Evolutionary conservation across 2,888 invertebrate genomes (phyloP).

Genomic region (Pollenia amentaria): DNA sequence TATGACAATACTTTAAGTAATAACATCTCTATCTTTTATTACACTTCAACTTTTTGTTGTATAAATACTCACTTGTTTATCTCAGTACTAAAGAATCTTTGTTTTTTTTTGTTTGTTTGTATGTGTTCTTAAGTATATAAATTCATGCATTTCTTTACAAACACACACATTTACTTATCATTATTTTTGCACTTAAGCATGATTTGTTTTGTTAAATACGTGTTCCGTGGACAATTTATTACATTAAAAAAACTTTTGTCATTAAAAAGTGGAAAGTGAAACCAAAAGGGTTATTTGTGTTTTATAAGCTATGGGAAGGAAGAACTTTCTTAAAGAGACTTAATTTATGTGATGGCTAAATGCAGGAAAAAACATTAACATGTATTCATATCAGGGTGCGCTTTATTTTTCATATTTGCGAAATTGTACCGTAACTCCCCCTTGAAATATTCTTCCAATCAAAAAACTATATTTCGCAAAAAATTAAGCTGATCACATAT

Average conservation of each 20-base stretch:
- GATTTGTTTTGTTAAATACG: constrained; percentile 73
- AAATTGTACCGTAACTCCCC: too few relatives aligned
- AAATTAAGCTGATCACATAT: too few relatives aligned
- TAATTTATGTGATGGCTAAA: neutral
- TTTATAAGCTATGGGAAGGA: constrained; percentile 3
- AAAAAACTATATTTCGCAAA: too few relatives aligned
- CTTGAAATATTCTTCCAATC: too few relatives aligned
- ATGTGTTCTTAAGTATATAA: neutral
- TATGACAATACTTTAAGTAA: neutral
- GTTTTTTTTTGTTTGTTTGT: too few relatives aligned
- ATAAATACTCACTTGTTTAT: constrained; percentile 2
- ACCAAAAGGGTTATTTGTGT: constrained; percentile 49
- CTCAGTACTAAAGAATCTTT: neutral
- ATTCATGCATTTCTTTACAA: neutral
- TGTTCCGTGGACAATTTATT: constrained; percentile 69
- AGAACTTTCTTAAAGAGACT: neutral
- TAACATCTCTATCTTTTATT: neutral
- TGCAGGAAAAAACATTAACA: neutral
- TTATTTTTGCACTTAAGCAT: constrained; percentile 72
- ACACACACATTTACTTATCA: constrained; percentile 27
- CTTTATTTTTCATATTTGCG: neutral
- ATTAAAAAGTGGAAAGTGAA: constrained; percentile 17
- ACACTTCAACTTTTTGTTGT: neutral
- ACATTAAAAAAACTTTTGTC: constrained; percentile 26
- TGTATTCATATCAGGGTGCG: too few relatives aligned